These are phyloP conservation scores for Lithophane semibrunnea DNA, from an alignment of 2,888 invertebrate species.

Conservation along the genomic window DNA sequence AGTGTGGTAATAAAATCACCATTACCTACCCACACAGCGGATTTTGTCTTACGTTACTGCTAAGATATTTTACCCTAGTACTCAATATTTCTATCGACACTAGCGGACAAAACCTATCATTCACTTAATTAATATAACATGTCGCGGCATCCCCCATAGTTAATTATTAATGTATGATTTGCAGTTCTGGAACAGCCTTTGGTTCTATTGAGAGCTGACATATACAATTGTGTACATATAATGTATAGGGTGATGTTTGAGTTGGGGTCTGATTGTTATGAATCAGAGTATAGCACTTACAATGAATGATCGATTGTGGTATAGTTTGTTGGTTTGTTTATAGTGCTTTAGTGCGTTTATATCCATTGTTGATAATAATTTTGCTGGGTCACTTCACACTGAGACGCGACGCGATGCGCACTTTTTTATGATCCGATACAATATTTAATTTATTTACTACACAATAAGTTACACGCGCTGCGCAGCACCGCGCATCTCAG, in stretches of 20 bases:
- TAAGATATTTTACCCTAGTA: neutral
- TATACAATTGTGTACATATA: slow-evolving; percentile 15
- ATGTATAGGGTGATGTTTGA: slow-evolving; percentile 39
- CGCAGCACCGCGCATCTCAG: no score
- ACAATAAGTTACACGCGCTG: no score
- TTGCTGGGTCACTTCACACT: neutral
- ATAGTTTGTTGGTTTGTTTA: slow-evolving; percentile 24
- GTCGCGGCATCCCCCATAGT: slow-evolving; percentile 62
- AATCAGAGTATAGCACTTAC: slow-evolving; percentile 36
- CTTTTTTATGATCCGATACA: no score
- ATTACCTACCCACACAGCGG: no score
- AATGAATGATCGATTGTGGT: slow-evolving; percentile 29
- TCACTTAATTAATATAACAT: slow-evolving; percentile 62
- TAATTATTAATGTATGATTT: slow-evolving; percentile 73
- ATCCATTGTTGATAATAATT: slow-evolving; percentile 1
- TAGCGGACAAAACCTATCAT: slow-evolving; percentile 53
- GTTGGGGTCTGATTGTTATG: slow-evolving; percentile 53
- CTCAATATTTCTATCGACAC: slow-evolving; percentile 14
- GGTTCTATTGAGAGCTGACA: slow-evolving; percentile 45
- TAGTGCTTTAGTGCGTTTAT: slow-evolving; percentile 13
- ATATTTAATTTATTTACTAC: no score
- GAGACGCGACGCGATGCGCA: no score
- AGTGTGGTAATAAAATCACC: neutral
- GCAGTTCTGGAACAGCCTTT: slow-evolving; percentile 65
- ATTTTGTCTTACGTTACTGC: neutral